These are phyloP conservation scores for Staurois parvus DNA, from an alignment of 2,797 vertebrate genomes.

Conservation along the genomic window DNA sequence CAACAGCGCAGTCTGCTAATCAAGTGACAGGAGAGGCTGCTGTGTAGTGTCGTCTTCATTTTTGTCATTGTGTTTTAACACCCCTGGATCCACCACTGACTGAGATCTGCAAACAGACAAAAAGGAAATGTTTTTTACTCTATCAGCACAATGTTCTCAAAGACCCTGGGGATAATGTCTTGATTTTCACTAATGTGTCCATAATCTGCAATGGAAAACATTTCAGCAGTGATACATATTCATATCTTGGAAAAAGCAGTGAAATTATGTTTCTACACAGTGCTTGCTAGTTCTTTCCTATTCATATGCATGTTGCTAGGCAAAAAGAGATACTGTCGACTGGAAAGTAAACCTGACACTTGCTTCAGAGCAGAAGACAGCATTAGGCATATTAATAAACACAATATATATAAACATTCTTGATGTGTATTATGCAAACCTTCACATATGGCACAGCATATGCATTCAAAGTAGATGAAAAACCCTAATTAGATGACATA, in stretches of 20 bases:
- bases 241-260: conserved; percentile 12
- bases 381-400: neutral
- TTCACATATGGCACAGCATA: neutral
- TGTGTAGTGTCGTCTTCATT: conserved; percentile 97
- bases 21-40: conserved; percentile 96
- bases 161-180: conserved; percentile 20
- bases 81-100: conserved; percentile 94
- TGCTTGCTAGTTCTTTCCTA: neutral
- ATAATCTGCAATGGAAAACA: conserved; percentile 43
- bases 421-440: neutral
- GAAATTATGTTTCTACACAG: neutral
- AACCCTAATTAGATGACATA: neutral
- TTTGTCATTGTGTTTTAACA: conserved; percentile 92
- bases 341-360: neutral
- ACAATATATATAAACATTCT: neutral
- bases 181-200: conserved; percentile 28
- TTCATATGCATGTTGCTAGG: conserved; percentile 47
- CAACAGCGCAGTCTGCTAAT: conserved; percentile 75
- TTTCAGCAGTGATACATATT: conserved; percentile 43
- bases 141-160: conserved; percentile 17
- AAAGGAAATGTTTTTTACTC: conserved; percentile 47
- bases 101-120: conserved; percentile 84
- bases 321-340: conserved; percentile 13
- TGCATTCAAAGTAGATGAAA: neutral
- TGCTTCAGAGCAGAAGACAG: neutral